A percentile compares a stretch with the other conserved stretches of the same genome.
phyloP scores from a whole-genome alignment of 2,797 vertebrate genomes.

The Holocentrus rufus region DNA sequence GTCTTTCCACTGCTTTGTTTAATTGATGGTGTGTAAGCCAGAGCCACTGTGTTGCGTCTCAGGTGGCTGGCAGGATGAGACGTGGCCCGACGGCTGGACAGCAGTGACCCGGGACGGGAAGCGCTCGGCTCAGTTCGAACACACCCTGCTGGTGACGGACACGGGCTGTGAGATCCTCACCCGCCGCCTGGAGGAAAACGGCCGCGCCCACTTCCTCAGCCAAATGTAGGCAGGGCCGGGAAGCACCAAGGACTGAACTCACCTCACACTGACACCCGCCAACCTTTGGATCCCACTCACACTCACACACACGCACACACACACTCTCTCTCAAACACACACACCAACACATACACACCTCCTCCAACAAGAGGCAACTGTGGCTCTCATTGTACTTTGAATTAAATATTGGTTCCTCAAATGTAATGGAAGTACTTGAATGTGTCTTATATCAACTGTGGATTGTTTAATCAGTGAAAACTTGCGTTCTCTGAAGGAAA shows the following conservation, averaged over 20 bases:
- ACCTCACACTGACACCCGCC: conserved; percentile 45
- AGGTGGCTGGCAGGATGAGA: conserved; percentile 99
- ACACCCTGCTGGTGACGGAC: conserved; percentile 96
- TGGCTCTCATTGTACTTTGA: conserved; percentile 57
- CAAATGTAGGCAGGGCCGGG: conserved; percentile 82
- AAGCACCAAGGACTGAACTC: conserved; percentile 63
- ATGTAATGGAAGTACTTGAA: conserved; percentile 80
- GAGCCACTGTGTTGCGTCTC: conserved; percentile 18
- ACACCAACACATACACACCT: conserved; percentile 18
- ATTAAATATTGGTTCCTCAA: conserved; percentile 70
- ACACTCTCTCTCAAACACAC: conserved; percentile 10
- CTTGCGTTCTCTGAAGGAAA: conserved; percentile 60
- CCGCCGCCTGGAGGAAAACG: conserved; percentile 87
- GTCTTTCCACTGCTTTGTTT: conserved; percentile 26
- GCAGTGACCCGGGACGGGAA: conserved; percentile 96
- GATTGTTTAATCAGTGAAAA: conserved; percentile 69
- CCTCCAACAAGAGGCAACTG: conserved; percentile 48
- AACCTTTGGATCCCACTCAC: conserved; percentile 38
- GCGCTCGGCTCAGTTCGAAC: conserved; percentile 98
- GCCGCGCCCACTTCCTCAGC: conserved; percentile 91
- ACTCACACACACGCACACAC: conserved; percentile 4
- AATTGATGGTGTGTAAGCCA: conserved; percentile 42
- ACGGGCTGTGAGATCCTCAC: conserved; percentile 97
- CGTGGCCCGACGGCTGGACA: conserved; percentile 99
- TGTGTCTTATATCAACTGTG: conserved; percentile 74